Base-by-base conservation (phyloP, 2,797 vertebrate genomes). In the Ctenosaura bakeri region DNA sequence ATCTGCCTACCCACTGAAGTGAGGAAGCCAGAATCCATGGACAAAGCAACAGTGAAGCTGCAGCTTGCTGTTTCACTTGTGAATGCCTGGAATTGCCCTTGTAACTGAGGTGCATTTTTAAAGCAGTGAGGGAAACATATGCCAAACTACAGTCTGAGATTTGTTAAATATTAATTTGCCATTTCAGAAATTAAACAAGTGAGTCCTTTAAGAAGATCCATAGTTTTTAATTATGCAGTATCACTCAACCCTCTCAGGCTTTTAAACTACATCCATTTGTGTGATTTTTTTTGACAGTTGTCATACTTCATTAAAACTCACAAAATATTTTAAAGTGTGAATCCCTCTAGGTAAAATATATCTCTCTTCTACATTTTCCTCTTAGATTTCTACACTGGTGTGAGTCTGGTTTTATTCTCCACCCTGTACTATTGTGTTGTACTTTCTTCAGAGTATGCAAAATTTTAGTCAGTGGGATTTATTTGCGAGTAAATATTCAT, bases 101-200 rank as follows among this genome's bases (percentile, higher is more conserved):
- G 52, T 71, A 71, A 84, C 10, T 8, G 29, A n/a, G 83, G 35
- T 35, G 42, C 66, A 14, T 29, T 24, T 73, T 86, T 86, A 56
- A 42, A 22, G 42, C 9, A 50, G 24, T 9, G n/a, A 18, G 29
- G 35, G 42, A 87, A 66, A 78, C 59, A n/a, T 64, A n/a, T 62
- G 20, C 12, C 71, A 84, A 54, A 71, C 24, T 32, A 32, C 32
- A 87, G 76, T 38, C 85, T 87, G 79, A 54, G 80, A 74, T 76
- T 22, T 62, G 35, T 90, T 82, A 87, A 83, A 77, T 83, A 76
- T 83, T 83, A 83, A 78, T 77, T 42, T n/a, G 50, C 38, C 46
- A 78, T 46, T 84, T 84, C 59, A 84, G 80, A 59, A 84, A 90
- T 88, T 90, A 90, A 59, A 52, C n/a, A 77, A 77, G 56, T 66